Evolutionary conservation across 2,888 invertebrate genomes (phyloP), one percentile per base, ranked within the genome.

Genomic region (Chouioia cunea): DNA sequence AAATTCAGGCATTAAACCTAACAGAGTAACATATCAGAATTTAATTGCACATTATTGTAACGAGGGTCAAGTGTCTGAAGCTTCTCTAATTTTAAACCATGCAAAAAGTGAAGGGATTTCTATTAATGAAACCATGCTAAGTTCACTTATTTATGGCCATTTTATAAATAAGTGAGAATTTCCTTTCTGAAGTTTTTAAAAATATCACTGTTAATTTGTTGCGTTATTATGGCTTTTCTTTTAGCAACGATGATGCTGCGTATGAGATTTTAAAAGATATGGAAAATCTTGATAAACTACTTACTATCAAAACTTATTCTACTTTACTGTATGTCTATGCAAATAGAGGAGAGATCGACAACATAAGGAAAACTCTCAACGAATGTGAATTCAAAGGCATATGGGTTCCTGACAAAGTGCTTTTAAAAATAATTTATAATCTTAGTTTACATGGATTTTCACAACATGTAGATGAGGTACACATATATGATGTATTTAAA

Each of bases 101-200:
- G 95, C 97, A 95, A 90, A 93, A 60, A 92, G 91, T 76, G 90
- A 94, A 67, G 90, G 90, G 73, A 85, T 95, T 78, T 92, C 94
- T 0, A 91, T 96, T 0, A 94, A 92, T 76, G 93, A 94, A 84
- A 90, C 90, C 75, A 93, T 96, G 0, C 92, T 96, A 75, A 94
- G 95, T 86, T 92, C 95, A 0, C 87, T 97, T 10, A 93, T 97
- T 58, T 89, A 92, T 83, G 97, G 96, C 4, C 95, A 97, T 85
- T 91, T 94, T 0, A 90, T 65, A 10, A 65, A 57, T 3, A 65
- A 59, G 63, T 64, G 63, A 65, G 43, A 14, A 23, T 53, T 15
- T 4, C 54, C 63, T 52, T 6, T 15, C 14, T 18, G 63, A 60
- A 27, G 6, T 65, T 18, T 23, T 10, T 36, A 52, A 53, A 43